Conservation (phyloP, 2,888 invertebrate species). For the Syrista parreyssii region DNA sequence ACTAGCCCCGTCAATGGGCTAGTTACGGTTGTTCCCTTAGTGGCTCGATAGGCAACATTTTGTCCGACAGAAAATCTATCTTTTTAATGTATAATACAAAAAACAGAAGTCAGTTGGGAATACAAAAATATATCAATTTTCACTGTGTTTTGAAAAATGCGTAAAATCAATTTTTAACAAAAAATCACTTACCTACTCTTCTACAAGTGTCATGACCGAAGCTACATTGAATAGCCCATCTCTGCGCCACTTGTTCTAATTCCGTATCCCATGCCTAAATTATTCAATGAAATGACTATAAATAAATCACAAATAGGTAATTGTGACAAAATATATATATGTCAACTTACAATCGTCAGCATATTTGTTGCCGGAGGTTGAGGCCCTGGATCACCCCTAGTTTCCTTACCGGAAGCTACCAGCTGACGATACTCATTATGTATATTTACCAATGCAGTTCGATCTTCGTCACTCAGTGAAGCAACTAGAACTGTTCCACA, state of each 20-base stretch:
- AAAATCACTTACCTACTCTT: slow-evolving; percentile 47
- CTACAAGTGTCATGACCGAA: slow-evolving; percentile 63
- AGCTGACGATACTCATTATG: slow-evolving; percentile 35
- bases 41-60: slow-evolving; percentile 51
- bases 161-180: not conserved
- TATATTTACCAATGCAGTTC: slow-evolving; percentile 17
- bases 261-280: slow-evolving; percentile 54
- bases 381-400: slow-evolving; percentile 39
- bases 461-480: slow-evolving; percentile 15
- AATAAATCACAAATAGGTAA: not conserved
- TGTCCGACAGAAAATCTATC: slow-evolving; percentile 62
- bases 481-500: slow-evolving; percentile 4
- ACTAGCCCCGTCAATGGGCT: slow-evolving; percentile 25
- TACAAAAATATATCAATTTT: not conserved
- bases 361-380: slow-evolving; percentile 28
- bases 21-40: not conserved
- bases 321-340: not conserved
- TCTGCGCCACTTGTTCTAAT: slow-evolving; percentile 61
- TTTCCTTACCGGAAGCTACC: slow-evolving; percentile 38
- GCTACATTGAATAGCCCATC: slow-evolving; percentile 66
- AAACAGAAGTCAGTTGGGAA: not conserved
- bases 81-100: slow-evolving; percentile 1
- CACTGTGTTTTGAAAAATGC: not conserved
- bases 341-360: not conserved
- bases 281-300: not conserved